These are phyloP conservation scores for Nudaria mundana DNA, from an alignment of 2,888 invertebrate species.

Conservation along the genomic window DNA sequence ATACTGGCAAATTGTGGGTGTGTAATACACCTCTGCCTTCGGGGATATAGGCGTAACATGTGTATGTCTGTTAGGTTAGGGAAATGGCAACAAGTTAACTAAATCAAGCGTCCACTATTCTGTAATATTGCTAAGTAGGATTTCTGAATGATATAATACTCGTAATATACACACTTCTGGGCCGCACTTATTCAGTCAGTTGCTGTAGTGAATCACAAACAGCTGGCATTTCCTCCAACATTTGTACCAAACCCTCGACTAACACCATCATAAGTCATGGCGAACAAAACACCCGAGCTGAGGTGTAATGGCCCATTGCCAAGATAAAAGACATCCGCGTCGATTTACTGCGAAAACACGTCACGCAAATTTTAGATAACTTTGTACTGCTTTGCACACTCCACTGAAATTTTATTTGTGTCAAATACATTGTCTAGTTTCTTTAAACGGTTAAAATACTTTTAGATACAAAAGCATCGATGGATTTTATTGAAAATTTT, in stretches of 20 bases:
- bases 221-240: slow-evolving; percentile 14
- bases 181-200: slow-evolving; percentile 11
- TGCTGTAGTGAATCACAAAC: slow-evolving; percentile 7
- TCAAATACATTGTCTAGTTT: not conserved
- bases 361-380: slow-evolving; percentile 14
- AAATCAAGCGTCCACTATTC: too few species aligned
- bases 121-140: too few species aligned
- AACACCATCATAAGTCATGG: slow-evolving; percentile 22
- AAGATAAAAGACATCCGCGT: slow-evolving; percentile 20
- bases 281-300: slow-evolving; percentile 19
- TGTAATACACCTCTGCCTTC: too few species aligned
- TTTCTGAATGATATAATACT: too few species aligned
- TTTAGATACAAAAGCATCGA: not conserved
- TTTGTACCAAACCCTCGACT: slow-evolving; percentile 2
- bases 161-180: slow-evolving; percentile 5
- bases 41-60: too few species aligned
- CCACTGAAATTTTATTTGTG: not conserved
- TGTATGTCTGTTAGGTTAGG: too few species aligned
- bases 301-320: slow-evolving; percentile 25
- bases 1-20: too few species aligned
- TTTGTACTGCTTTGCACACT: too few species aligned
- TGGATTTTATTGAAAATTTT: too few species aligned
- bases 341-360: slow-evolving; percentile 16
- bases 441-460: not conserved
- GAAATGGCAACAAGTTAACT: too few species aligned